These are phyloP conservation scores for Ciconia stormi DNA, from an alignment of 2,113 vertebrate genomes.

Conservation along the genomic window DNA sequence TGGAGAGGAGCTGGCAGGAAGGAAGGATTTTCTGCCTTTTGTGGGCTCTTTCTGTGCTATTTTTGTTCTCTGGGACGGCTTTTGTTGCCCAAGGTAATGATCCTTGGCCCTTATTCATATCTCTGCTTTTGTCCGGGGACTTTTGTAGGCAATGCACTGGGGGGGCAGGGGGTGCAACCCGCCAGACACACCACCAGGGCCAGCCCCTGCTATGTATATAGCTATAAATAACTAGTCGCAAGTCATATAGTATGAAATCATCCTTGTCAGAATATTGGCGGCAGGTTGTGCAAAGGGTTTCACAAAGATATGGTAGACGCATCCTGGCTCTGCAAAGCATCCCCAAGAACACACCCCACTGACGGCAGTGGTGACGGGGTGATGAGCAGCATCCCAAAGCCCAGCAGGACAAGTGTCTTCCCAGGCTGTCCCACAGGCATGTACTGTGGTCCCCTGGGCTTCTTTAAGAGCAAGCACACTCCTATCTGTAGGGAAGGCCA, in stretches of 20 bases:
- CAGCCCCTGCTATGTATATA: not conserved
- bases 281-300: not conserved
- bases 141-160: not conserved
- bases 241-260: not conserved
- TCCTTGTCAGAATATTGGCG: not conserved
- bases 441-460: not conserved
- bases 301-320: not conserved
- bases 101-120: conserved; percentile 66
- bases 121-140: conserved; percentile 17
- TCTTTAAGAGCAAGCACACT: not conserved
- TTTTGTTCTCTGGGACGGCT: conserved; percentile 48
- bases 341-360: not conserved
- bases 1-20: conserved; percentile 42
- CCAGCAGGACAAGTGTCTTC: not conserved
- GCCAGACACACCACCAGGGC: not conserved
- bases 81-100: conserved; percentile 67
- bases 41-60: conserved; percentile 57
- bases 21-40: conserved; percentile 70
- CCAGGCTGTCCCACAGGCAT: not conserved
- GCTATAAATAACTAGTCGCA: not conserved
- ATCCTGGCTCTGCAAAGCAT: accelerated
- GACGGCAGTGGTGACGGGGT: not conserved
- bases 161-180: not conserved
- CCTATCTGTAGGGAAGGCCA: not conserved
- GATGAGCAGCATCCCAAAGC: not conserved